Evolutionary conservation across 1,140 invertebrate species (phyloP).

Genomic region (Leptopilina boulardi): DNA sequence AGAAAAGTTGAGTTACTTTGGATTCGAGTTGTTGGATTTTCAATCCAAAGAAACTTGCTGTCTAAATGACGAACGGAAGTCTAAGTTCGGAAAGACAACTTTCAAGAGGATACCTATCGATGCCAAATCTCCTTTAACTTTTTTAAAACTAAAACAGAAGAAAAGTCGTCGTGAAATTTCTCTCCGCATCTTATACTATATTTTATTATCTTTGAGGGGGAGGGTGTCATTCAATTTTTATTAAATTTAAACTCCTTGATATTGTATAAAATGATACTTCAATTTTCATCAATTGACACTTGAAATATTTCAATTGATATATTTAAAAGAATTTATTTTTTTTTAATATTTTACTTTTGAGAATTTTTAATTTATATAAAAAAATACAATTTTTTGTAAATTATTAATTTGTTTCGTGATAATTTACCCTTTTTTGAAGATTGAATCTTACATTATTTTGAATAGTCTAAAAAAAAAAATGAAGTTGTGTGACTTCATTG

Average conservation of each 20-base stretch:
- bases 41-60: conserved; percentile 20
- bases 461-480: background rate
- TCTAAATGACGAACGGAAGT: conserved; percentile 10
- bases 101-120: background rate
- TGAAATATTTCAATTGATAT: no score
- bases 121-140: conserved; percentile 19
- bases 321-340: no score
- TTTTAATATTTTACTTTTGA: no score
- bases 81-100: conserved; percentile 21
- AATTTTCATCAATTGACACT: no score
- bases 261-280: background rate
- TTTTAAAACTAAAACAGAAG: conserved; percentile 3
- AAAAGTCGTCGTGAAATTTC: background rate
- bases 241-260: background rate
- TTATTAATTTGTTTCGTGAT: no score
- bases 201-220: no score
- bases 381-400: no score
- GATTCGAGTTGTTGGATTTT: background rate
- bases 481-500: conserved; percentile 4
- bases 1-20: background rate
- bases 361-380: no score
- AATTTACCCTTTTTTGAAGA: no score
- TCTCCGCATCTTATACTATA: background rate
- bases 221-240: background rate
- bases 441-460: background rate